These are phyloP conservation scores for Cydia splendana DNA, from an alignment of 1,140 invertebrate species.

Conservation along the genomic window DNA sequence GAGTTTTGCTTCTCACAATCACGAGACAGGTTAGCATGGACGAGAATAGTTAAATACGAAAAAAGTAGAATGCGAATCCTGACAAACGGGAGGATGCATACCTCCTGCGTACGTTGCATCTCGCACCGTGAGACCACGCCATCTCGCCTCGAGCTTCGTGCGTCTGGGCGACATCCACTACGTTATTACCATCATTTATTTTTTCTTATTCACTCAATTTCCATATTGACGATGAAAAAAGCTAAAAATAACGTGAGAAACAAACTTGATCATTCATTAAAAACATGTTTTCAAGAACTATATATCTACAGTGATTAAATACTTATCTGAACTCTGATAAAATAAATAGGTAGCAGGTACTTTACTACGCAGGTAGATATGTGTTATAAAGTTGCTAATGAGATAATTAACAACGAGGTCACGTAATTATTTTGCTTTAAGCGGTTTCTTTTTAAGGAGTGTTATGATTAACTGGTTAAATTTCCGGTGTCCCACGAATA, in stretches of 20 bases:
- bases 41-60: constrained; percentile 45
- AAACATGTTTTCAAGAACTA: constrained; percentile 14
- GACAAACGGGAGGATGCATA: constrained; percentile 50
- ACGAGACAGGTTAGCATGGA: constrained; percentile 52
- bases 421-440: constrained; percentile 27
- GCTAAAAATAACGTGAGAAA: constrained; percentile 15
- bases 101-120: constrained; percentile 45
- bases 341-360: constrained; percentile 1
- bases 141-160: constrained; percentile 30
- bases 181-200: constrained; percentile 36
- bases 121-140: constrained; percentile 51
- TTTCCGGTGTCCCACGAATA: constrained; percentile 31
- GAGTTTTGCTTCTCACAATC: constrained; percentile 65
- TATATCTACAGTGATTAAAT: not conserved
- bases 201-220: constrained; percentile 26
- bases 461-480: constrained; percentile 26
- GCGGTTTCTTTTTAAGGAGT: constrained; percentile 27
- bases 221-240: constrained; percentile 21
- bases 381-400: constrained; percentile 14
- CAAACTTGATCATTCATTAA: constrained; percentile 1
- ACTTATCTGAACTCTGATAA: constrained; percentile 21
- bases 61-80: constrained; percentile 67
- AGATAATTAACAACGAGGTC: constrained; percentile 30
- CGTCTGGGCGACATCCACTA: constrained; percentile 38
- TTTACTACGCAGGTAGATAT: constrained; percentile 6